A percentile compares a stretch with the other conserved stretches of the same genome.
phyloP scores from a whole-genome alignment of 2,888 invertebrate species.

The Sphaerophoria taeniata region DNA sequence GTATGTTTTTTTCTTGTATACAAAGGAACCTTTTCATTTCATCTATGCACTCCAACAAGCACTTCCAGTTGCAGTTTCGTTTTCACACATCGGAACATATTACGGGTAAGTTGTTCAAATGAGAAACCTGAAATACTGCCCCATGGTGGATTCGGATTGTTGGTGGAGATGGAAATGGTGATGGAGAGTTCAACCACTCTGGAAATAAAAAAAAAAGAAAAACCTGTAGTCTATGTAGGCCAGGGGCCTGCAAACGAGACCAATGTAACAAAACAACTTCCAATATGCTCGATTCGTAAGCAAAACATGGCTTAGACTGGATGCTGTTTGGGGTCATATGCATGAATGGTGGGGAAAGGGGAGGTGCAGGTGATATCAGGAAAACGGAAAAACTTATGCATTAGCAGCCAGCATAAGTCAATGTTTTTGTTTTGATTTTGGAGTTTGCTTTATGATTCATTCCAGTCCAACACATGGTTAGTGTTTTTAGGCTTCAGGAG shows the following conservation, averaged over 20 bases:
- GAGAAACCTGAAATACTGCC: constrained; percentile 59
- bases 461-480: too few relatives aligned
- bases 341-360: neutral
- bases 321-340: neutral
- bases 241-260: constrained; percentile 70
- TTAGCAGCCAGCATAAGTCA: constrained; percentile 42
- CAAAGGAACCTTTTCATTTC: constrained; percentile 55
- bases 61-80: constrained; percentile 69
- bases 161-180: constrained; percentile 18
- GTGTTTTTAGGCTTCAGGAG: neutral
- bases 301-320: neutral
- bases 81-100: constrained; percentile 19
- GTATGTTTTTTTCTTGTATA: neutral
- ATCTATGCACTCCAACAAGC: constrained; percentile 24
- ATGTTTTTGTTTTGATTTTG: constrained; percentile 41
- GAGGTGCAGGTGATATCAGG: neutral
- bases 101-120: neutral
- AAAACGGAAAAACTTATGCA: constrained; percentile 25
- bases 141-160: neutral
- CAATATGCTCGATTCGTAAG: neutral
- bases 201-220: neutral
- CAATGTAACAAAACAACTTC: constrained; percentile 51
- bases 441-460: constrained; percentile 62
- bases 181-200: constrained; percentile 65
- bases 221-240: constrained; percentile 69